Evolutionary conservation across 2,797 vertebrate genomes (phyloP).

Genomic region (Cryptoprocta ferox): DNA sequence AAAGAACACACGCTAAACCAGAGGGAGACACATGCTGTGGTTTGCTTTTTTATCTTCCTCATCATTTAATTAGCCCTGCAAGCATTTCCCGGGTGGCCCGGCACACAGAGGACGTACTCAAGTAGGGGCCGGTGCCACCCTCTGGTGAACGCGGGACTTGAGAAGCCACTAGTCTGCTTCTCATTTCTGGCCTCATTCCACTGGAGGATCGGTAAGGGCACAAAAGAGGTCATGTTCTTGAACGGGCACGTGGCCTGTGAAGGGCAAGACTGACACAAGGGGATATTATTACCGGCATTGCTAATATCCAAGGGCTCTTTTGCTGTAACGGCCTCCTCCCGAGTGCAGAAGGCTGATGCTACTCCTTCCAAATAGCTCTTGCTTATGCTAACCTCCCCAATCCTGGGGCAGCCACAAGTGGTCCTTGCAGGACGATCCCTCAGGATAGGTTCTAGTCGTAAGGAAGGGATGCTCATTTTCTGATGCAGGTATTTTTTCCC

Average conservation of each 20-base stretch:
- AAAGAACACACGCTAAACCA: neutral
- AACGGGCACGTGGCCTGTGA: neutral
- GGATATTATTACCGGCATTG: neutral
- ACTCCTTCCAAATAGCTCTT: neutral
- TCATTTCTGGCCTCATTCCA: neutral
- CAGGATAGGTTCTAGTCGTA: neutral
- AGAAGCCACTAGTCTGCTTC: neutral
- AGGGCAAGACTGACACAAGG: too few species aligned
- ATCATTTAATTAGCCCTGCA: neutral
- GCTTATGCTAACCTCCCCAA: neutral
- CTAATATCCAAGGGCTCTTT: neutral
- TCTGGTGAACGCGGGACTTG: neutral
- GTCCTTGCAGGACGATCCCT: neutral
- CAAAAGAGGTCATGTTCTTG: neutral
- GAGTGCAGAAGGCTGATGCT: neutral
- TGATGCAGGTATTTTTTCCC: neutral
- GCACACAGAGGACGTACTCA: fast-evolving
- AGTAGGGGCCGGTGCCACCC: neutral
- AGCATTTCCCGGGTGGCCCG: neutral
- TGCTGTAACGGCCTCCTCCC: neutral
- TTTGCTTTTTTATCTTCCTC: neutral
- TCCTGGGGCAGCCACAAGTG: neutral
- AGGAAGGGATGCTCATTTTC: neutral
- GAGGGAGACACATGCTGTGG: neutral
- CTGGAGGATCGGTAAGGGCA: neutral